Evolutionary conservation across 2,888 invertebrate species (phyloP), one percentile per base, ranked within the genome.

Genomic region (Exephanes ischioxanthus): DNA sequence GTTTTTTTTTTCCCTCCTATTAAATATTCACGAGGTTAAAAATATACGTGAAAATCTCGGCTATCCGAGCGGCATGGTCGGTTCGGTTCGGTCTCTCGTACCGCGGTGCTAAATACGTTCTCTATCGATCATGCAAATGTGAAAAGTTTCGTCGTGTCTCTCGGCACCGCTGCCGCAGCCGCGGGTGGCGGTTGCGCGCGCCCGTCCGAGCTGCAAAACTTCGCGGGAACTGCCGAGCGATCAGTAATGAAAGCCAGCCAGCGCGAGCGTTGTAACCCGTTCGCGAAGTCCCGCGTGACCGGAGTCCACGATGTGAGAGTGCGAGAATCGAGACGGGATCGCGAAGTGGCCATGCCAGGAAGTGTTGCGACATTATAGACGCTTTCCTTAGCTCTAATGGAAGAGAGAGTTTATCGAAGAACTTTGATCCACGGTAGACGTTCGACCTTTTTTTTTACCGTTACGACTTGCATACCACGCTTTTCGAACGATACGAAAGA

Each of bases 51-150:
- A 78, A 77, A 81, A 78, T 80, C 55, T 71, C 26, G 11, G 30
- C 53, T 33, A 66, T 71, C 66, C 45, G 58, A 76, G 63, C 53
- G 73, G 75, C 53, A 67, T 70, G 75, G 78, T 67, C 67, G 67
- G 72, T 48, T 78, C 45, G 48, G 61, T 48, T 22, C 19, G 9
- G 41, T n/a, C 63, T 22, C 51, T 48, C 66, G 26, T 33, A 16
- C 16, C 16, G 41, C 68, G 68, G 45, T 26, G 55, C 81, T 82
- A 82, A 87, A 85, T 88, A 82, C 82, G 85, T 85, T 88, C 84
- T 84, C 87, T 78, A 83, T 85, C 86, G 83, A 88, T 87, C 82
- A 87, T 87, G 87, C 83, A 86, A 87, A 87, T 84, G 83, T 66
- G 76, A 85, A 83, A 85, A 83, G 85, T 85, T 86, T 84, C 67